Percentiles rank a stretch among this genome's conserved stretches.
Evolutionary conservation across 2,113 vertebrate genomes (phyloP).

Genomic region (Bos taurus): DNA sequence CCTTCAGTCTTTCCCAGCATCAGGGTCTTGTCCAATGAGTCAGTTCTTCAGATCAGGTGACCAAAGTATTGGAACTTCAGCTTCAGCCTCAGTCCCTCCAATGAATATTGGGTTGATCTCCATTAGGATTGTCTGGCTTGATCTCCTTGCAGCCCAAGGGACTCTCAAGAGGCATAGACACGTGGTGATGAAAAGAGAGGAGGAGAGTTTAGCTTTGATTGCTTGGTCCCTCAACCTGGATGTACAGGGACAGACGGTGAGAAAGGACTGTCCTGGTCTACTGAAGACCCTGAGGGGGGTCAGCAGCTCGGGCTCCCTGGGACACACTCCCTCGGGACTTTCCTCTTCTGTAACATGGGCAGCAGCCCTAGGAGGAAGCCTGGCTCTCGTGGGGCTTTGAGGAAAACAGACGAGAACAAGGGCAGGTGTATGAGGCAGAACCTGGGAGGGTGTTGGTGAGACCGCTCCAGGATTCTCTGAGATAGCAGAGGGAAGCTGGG

Average conservation of each 20-base stretch:
- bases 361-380: no score
- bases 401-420: not conserved
- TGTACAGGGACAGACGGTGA: no score
- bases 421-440: not conserved
- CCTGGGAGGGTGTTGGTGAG: fast-evolving
- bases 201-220: not conserved
- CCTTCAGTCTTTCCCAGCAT: not conserved
- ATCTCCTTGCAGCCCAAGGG: not conserved
- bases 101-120: not conserved
- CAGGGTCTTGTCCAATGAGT: not conserved
- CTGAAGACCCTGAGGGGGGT: fast-evolving
- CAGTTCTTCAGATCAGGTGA: not conserved
- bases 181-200: fast-evolving
- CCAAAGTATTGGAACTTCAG: not conserved
- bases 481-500: not conserved
- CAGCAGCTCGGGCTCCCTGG: fast-evolving
- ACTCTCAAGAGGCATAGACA: not conserved
- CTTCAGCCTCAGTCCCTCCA: not conserved
- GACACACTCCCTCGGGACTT: not conserved
- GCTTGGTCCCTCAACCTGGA: not conserved
- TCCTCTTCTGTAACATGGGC: not conserved
- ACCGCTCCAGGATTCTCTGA: not conserved
- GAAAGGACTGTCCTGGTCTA: not conserved
- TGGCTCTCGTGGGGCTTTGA: not conserved
- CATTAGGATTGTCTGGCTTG: not conserved